Base-by-base conservation (phyloP, 2,888 invertebrate genomes). In the Leucozona laternaria region DNA sequence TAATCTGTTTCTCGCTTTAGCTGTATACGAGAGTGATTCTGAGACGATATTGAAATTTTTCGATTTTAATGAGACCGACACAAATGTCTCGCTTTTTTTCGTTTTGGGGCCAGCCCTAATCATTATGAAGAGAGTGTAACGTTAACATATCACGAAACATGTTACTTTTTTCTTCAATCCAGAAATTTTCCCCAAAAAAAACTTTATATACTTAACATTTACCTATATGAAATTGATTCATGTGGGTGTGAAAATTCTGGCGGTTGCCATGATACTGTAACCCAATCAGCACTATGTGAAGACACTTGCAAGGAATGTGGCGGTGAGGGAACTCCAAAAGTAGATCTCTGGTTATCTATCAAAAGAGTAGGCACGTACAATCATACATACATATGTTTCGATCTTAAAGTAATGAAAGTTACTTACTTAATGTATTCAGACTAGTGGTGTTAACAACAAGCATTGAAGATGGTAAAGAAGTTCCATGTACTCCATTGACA, bases 181-280 rank as follows among this genome's bases (percentile, higher is more conserved):
- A 34, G 11, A 34, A 34, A 31, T 7, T 31, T 31, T 31, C 31
- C 8, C 31, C 8, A 48, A 25, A 53, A 66, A 55, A 55, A 62
- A 50, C 66, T 28, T 58, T 53, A 8, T 53, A 8, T 34, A 28
- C n/a, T 48, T 28, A 45, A 5, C 68, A 93, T 93, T 92, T 91
- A 96, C 96, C 95, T 95, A 92, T 96, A 97, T 0, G 94, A 94
- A 76, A 97, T 95, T 90, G 95, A 95, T 91, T 97, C 97, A 71
- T 96, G 95, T 0, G 96, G 96, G 90, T 96, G 95, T 48, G 96
- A 95, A 92, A 96, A 96, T 92, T 96, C 96, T 4, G 97, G 97
- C 4, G 97, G 97, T 90, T 97, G 96, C 97, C 97, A 97, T 13
- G 95, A 94, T 72, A 97, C 94, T 0, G 96, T 95, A 62, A 97